Conservation (phyloP, 2,888 invertebrate genomes). For the Notodromas monacha region DNA sequence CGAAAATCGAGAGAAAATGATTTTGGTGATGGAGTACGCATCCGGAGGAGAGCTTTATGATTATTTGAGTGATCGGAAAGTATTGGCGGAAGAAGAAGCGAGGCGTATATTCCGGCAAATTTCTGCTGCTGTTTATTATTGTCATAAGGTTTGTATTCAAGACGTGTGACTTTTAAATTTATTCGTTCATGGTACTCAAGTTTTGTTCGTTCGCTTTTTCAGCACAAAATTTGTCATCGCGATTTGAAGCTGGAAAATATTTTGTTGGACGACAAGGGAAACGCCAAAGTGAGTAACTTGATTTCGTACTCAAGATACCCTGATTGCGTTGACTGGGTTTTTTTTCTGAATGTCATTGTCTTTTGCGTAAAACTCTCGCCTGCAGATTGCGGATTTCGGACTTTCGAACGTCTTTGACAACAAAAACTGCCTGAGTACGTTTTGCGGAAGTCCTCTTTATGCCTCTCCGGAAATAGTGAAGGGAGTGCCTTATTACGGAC, state of each 20-base stretch:
- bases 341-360: no score
- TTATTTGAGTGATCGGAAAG: conserved; percentile 66
- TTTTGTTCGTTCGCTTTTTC: conserved; percentile 12
- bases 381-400: conserved; percentile 95
- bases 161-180: neutral
- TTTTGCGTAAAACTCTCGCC: conserved; percentile 5
- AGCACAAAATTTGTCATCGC: conserved; percentile 78
- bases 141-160: conserved; percentile 33
- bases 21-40: conserved; percentile 96
- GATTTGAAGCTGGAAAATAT: conserved; percentile 87
- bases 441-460: conserved; percentile 82
- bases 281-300: conserved; percentile 53
- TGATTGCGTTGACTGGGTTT: no score
- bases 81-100: conserved; percentile 64
- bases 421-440: conserved; percentile 49
- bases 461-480: conserved; percentile 92
- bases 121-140: conserved; percentile 81
- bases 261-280: conserved; percentile 59
- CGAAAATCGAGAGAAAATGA: conserved; percentile 97
- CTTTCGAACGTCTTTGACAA: conserved; percentile 84
- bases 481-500: conserved; percentile 82
- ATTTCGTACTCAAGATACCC: no score
- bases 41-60: conserved; percentile 93
- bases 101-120: conserved; percentile 81
- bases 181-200: no score